These are phyloP conservation scores for Trigoniulus corallinus DNA, from an alignment of 1,140 invertebrate genomes.

Conservation along the genomic window DNA sequence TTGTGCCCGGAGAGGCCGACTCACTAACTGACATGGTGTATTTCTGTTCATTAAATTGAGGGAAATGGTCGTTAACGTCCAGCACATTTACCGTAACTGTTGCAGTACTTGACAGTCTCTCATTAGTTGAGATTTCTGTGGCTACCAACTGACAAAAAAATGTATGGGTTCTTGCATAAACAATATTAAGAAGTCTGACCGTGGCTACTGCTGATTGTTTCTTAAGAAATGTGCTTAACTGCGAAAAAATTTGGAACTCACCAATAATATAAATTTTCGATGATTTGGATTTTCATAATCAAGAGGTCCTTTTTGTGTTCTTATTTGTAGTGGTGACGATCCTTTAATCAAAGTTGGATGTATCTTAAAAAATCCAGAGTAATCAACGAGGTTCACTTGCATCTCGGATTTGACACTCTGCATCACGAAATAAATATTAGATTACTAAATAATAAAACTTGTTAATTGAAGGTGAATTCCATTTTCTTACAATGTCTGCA, in stretches of 20 bases:
- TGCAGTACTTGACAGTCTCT: conserved; percentile 61
- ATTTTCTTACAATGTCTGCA: conserved; percentile 68
- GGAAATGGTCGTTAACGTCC: conserved; percentile 82
- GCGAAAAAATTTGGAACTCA: conserved; percentile 25
- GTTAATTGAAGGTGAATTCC: too few species aligned
- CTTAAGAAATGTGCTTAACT: too few species aligned
- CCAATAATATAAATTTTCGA: conserved; percentile 72
- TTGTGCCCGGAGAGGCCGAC: conserved; percentile 45
- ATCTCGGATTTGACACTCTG: too few species aligned
- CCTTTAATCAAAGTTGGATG: too few species aligned
- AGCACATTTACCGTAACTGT: conserved; percentile 64
- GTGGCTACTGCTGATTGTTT: too few species aligned
- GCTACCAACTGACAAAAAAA: conserved; percentile 46
- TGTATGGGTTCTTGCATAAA: not conserved
- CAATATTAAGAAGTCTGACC: not conserved
- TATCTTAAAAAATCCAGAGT: too few species aligned
- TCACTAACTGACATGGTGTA: conserved; percentile 56
- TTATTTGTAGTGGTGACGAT: conserved; percentile 45
- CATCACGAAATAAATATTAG: too few species aligned
- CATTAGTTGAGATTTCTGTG: conserved; percentile 56
- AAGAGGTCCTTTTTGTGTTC: conserved; percentile 56
- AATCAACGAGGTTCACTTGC: too few species aligned
- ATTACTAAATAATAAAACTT: too few species aligned
- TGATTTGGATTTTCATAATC: conserved; percentile 87
- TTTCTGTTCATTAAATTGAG: conserved; percentile 52